Percentiles rank a stretch among this genome's conserved stretches.
Evolutionary conservation across 2,888 invertebrate genomes (phyloP).

Genomic region (Notodonta ziczac): DNA sequence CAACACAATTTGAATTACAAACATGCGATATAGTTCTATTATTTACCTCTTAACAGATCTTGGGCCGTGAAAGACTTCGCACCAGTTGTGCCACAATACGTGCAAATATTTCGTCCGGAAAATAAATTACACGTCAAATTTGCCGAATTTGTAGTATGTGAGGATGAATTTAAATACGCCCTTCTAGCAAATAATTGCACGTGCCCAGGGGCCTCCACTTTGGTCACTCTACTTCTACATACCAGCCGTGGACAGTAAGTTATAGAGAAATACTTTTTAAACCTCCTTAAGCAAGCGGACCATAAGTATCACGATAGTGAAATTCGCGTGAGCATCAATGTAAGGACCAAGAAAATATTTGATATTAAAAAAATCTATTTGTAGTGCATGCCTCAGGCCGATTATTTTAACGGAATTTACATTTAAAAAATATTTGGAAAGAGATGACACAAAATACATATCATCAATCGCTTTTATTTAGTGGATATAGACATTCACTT

Average conservation of each 20-base stretch:
- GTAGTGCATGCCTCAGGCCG: no score
- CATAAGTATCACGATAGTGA: conserved; percentile 6
- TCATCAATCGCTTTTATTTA: no score
- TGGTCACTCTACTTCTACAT: conserved; percentile 97
- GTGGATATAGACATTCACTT: no score
- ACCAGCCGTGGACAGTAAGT: conserved; percentile 99
- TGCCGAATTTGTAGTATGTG: conserved; percentile 99
- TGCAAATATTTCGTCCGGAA: conserved; percentile 99
- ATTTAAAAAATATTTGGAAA: no score
- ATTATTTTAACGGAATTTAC: no score
- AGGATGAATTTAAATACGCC: conserved; percentile 99
- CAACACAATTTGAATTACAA: no score
- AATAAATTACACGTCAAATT: conserved; percentile 99
- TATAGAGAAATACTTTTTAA: not conserved
- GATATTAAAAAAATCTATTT: no score
- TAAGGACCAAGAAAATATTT: no score
- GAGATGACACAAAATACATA: no score
- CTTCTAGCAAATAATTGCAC: conserved; percentile 99
- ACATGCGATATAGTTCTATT: no score
- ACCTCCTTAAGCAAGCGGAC: not conserved
- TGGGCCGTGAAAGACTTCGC: conserved; percentile 99
- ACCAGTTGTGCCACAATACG: conserved; percentile 97
- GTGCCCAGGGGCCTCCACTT: conserved; percentile 98
- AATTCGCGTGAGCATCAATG: not conserved
- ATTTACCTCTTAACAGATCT: conserved; percentile 83